Conservation (phyloP, 2,113 vertebrate species). For the Arothron firmamentum region DNA sequence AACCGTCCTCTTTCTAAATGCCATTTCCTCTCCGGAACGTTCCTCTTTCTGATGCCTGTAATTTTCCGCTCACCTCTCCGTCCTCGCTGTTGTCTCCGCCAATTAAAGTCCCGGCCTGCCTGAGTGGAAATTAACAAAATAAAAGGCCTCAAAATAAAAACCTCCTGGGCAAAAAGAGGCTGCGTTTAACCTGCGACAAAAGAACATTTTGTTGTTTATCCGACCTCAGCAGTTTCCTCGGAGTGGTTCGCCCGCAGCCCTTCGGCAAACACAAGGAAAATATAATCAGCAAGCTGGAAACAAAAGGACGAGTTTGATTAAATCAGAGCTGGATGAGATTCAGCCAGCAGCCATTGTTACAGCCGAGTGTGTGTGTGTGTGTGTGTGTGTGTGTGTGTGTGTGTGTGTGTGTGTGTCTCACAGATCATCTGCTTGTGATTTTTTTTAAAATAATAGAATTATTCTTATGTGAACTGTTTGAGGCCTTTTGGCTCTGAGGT, state of each 20-base stretch:
- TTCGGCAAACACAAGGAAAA: conserved; percentile 26
- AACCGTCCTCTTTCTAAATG: background rate
- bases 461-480: background rate
- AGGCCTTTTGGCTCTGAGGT: background rate
- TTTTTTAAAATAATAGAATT: too few relatives aligned
- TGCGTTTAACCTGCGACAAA: conserved; percentile 56
- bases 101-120: conserved; percentile 40
- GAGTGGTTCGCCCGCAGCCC: conserved; percentile 26
- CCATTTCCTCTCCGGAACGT: background rate
- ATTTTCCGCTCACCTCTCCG: conserved; percentile 26
- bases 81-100: conserved; percentile 33
- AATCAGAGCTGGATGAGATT: conserved; percentile 58
- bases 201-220: conserved; percentile 63
- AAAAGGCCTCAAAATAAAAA: conserved; percentile 31
- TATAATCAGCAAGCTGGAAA: conserved; percentile 48
- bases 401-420: conserved; percentile 31
- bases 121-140: conserved; percentile 30
- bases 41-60: conserved; percentile 16
- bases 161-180: conserved; percentile 16
- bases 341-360: conserved; percentile 49
- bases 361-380: conserved; percentile 32
- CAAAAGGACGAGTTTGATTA: conserved; percentile 65
- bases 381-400: conserved; percentile 24
- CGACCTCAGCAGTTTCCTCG: conserved; percentile 29
- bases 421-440: too few relatives aligned